Evolutionary conservation across 2,113 vertebrate genomes (phyloP).

Genomic region (Syrrhaptes paradoxus): DNA sequence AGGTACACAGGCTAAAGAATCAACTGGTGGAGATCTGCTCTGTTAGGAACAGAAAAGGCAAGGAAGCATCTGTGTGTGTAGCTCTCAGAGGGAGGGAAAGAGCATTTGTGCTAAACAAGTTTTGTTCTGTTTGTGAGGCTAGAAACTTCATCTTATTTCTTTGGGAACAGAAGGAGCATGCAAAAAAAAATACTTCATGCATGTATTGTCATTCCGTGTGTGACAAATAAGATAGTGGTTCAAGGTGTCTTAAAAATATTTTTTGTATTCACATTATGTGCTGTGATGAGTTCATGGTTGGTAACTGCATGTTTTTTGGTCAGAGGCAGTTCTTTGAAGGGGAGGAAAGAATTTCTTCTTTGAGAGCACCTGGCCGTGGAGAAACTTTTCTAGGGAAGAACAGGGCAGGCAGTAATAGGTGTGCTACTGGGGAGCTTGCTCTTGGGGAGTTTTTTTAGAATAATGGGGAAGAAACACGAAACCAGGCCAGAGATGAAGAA

Average conservation of each 20-base stretch:
- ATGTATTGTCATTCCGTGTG: not conserved
- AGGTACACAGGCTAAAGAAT: not conserved
- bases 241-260: not conserved
- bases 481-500: not conserved
- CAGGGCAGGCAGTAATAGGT: not conserved
- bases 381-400: not conserved
- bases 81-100: not conserved
- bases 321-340: not conserved
- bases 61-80: not conserved
- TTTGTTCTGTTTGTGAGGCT: not conserved
- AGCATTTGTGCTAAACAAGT: not conserved
- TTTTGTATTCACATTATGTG: not conserved
- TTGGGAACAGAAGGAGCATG: not conserved
- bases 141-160: not conserved
- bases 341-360: not conserved
- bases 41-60: not conserved
- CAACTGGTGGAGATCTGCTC: not conserved
- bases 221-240: not conserved
- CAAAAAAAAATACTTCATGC: not conserved
- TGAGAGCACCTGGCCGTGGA: not conserved
- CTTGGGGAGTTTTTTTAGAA: not conserved
- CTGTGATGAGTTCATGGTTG: not conserved
- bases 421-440: not conserved
- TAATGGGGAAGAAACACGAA: not conserved
- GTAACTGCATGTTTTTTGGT: not conserved